Conservation (phyloP, 2,797 vertebrate genomes). For the Tokudaia muenninki region DNA sequence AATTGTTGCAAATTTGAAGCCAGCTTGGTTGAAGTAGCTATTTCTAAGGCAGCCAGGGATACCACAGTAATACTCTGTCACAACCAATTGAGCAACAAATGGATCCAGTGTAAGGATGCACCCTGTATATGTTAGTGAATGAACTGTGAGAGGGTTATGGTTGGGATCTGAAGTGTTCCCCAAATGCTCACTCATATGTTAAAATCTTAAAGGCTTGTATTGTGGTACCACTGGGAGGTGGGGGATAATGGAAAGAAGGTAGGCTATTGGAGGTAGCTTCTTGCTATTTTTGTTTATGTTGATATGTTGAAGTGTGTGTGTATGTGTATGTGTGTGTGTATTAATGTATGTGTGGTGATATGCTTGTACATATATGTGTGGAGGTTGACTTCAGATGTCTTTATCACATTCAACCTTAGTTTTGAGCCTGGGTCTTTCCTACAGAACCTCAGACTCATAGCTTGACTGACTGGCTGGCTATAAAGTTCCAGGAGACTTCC, state of each 20-base stretch:
- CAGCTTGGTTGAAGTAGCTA: neutral
- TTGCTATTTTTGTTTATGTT: neutral
- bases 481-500: neutral
- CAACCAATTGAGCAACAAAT: neutral
- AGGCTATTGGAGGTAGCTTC: neutral
- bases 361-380: neutral
- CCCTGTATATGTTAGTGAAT: neutral
- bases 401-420: neutral
- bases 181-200: neutral
- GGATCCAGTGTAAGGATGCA: neutral
- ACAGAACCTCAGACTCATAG: neutral
- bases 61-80: neutral
- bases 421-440: neutral
- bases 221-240: too few relatives aligned
- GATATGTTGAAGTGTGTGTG: neutral
- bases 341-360: neutral
- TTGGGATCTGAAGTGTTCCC: neutral
- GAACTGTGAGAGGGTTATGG: neutral
- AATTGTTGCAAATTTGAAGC: neutral
- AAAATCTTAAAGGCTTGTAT: too few relatives aligned
- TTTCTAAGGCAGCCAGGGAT: neutral
- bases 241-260: neutral
- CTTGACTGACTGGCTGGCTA: neutral
- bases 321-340: neutral
- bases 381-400: neutral